Percentiles rank a stretch among this genome's conserved stretches.
These are phyloP conservation scores for Pangasius sanitwongsei DNA, from an alignment of 2,797 vertebrate genomes.

Conservation along the genomic window DNA sequence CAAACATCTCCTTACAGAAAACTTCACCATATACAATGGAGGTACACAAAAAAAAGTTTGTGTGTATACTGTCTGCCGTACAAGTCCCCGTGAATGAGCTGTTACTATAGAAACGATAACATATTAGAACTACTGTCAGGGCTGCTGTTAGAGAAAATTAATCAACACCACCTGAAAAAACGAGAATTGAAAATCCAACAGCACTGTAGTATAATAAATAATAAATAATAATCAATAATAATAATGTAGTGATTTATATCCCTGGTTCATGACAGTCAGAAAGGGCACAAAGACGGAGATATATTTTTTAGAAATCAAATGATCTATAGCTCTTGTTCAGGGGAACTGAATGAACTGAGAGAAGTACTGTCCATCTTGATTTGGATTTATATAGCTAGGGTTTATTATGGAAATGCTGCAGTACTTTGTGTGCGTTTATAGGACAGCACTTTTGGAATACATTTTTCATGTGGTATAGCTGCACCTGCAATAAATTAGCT, in stretches of 20 bases:
- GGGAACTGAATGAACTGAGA: background rate
- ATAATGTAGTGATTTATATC: background rate
- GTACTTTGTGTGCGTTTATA: background rate
- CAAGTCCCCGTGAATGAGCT: background rate
- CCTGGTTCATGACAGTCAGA: background rate
- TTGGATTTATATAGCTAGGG: background rate
- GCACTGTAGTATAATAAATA: background rate
- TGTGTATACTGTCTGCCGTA: background rate
- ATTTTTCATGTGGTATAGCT: background rate
- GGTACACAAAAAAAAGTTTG: background rate
- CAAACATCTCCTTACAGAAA: background rate
- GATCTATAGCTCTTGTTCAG: background rate
- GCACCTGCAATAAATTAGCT: conserved; percentile 23
- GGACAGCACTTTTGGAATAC: background rate
- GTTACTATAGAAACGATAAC: background rate
- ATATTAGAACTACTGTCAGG: background rate
- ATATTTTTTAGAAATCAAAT: background rate
- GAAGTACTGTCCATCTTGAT: background rate
- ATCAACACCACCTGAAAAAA: background rate
- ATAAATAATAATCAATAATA: background rate
- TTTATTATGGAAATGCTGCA: background rate
- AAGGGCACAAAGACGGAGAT: background rate
- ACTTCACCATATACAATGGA: background rate
- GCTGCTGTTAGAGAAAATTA: background rate
- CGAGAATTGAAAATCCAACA: background rate